Evolutionary conservation across 1,140 invertebrate species (phyloP), one percentile per base, ranked within the genome.

Genomic region (Chelonus insularis): DNA sequence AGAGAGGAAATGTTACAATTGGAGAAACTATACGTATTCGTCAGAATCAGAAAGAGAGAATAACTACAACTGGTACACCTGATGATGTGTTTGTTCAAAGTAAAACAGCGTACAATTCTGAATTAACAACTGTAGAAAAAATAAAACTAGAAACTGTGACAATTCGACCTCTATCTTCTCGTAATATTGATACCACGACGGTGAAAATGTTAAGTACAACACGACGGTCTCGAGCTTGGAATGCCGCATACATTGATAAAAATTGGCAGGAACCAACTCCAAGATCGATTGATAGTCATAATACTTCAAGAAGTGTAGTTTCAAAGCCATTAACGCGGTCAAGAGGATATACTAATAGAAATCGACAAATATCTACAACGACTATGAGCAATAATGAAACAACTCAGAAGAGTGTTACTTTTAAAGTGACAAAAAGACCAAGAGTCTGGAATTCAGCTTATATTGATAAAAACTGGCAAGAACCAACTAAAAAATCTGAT

Each of bases 401-500:
- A 50, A 4, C 16, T n/a, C 3, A 11, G 8, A 23, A 23, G 8
- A 39, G 4, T 37, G 9, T 16, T 11, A 36, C 52, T 9, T 25
- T 18, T 7, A 66, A 16, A 14, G 21, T 57, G 4, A 66, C 60
- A n/a, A 62, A 63, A 23, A 56, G 41, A 52, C 57, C 64, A 1
- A 47, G 60, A 45, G 43, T 14, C 11, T 66, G 60, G 60, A 66
- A 66, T 37, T 7, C 29, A n/a, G 57, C 56, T 4, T 51, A 62
- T 9, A 58, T 59, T 21, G 60, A 65, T 8, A 62, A 51, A 51
- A 65, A 62, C 25, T 62, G 64, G 64, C 64, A 65, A 16, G 60
- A 65, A 39, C 52, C 60, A 12, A 32, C 57, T 1, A 8, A 25
- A n/a, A 60, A 48, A 47, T n/a, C 50, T 8, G 36, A n/a, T n/a